Conservation (phyloP, 2,888 invertebrate genomes). For the Aphidius colemani region DNA sequence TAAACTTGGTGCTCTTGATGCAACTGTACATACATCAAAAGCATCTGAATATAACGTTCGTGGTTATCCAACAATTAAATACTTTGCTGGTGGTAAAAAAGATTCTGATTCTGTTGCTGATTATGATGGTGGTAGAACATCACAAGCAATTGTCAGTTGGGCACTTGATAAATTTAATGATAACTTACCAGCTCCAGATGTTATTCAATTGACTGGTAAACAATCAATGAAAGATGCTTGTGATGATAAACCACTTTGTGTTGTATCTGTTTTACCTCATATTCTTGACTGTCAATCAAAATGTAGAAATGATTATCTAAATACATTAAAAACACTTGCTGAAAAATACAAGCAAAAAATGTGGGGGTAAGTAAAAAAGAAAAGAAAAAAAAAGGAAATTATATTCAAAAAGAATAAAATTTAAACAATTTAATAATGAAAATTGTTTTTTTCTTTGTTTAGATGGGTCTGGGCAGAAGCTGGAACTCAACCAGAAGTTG, state of each 20-base stretch:
- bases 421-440: not conserved
- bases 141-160: constrained; percentile 88
- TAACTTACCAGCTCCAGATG: constrained; percentile 88
- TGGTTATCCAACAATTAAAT: constrained; percentile 97
- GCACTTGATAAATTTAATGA: constrained; percentile 84
- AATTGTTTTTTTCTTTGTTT: constrained; percentile 34
- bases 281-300: constrained; percentile 94
- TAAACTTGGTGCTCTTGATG: constrained; percentile 95
- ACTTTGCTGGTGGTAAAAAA: constrained; percentile 80
- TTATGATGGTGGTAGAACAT: constrained; percentile 91
- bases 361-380: constrained; percentile 76
- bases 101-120: constrained; percentile 73
- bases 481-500: constrained; percentile 80
- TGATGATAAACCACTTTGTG: constrained; percentile 85
- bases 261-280: constrained; percentile 90
- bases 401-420: not conserved
- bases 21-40: constrained; percentile 85
- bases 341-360: constrained; percentile 92
- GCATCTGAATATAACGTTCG: constrained; percentile 84
- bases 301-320: constrained; percentile 87
- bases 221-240: constrained; percentile 75
- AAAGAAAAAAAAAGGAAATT: not conserved
- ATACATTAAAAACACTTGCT: constrained; percentile 73
- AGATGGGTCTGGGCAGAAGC: constrained; percentile 97
- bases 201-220: constrained; percentile 70